Percentiles rank a stretch among this genome's conserved stretches.
Conservation (phyloP, 2,113 vertebrate species). For the Gopherus evgoodei region DNA sequence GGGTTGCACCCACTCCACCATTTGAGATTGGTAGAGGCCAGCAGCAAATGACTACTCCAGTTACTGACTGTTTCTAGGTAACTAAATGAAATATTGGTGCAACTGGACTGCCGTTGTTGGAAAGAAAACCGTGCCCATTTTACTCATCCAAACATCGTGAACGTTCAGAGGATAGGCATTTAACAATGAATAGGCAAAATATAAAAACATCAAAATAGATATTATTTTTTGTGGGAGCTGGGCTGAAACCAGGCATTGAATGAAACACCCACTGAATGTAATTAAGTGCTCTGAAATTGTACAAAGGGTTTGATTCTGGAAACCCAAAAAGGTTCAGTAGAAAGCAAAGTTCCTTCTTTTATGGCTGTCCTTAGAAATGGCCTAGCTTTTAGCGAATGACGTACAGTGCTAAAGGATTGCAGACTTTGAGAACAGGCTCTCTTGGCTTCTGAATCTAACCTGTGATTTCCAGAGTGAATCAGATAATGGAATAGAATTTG, state of each 20-base stretch:
- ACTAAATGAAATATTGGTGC: neutral
- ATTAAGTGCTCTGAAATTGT: neutral
- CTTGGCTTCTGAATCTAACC: neutral
- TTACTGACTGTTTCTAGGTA: neutral
- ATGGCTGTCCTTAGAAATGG: neutral
- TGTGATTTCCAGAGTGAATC: fast-evolving
- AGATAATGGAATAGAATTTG: fast-evolving
- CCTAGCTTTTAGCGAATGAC: neutral
- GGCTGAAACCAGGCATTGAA: fast-evolving
- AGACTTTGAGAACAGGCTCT: neutral
- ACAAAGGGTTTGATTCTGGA: neutral
- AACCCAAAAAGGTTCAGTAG: neutral
- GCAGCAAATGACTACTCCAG: neutral
- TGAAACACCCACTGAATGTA: neutral
- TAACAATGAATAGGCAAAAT: neutral
- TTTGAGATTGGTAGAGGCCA: neutral
- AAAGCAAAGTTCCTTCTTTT: neutral
- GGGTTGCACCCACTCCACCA: neutral
- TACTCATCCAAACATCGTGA: neutral
- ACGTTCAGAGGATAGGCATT: neutral
- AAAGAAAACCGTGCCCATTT: neutral
- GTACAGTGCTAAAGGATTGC: neutral
- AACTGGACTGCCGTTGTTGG: neutral
- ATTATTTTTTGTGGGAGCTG: neutral
- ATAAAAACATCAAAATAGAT: no score